Conservation (phyloP, 2,888 invertebrate genomes). For the Neoaliturus tenellus region DNA sequence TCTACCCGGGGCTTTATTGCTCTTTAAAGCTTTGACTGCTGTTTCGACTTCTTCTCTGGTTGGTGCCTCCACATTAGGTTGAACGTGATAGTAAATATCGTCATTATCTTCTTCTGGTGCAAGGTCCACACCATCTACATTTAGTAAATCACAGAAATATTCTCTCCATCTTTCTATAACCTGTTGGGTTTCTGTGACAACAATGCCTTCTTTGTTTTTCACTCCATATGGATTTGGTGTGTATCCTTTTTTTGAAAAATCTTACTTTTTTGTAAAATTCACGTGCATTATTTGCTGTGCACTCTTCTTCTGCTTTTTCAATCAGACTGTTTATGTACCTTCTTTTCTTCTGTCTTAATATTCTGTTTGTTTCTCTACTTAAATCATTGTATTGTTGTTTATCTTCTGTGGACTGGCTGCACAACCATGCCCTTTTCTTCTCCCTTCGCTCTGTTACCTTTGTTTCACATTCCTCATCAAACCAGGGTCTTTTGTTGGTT, state of each 20-base stretch:
- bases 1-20: no score
- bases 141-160: no score
- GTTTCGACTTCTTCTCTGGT: no score
- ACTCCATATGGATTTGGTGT: no score
- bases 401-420: background rate
- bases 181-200: no score
- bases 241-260: background rate
- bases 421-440: background rate
- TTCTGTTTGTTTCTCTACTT: background rate
- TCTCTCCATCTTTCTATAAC: no score
- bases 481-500: constrained; percentile 1
- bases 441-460: background rate
- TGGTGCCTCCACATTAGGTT: no score
- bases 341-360: constrained; percentile 34
- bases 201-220: no score
- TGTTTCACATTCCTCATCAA: constrained; percentile 37
- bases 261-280: constrained; percentile 21
- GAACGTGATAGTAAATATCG: no score
- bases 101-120: no score
- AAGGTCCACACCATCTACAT: no score
- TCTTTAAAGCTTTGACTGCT: no score
- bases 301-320: constrained; percentile 21
- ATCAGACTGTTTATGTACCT: constrained; percentile 35
- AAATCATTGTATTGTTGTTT: background rate
- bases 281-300: background rate